Evolutionary conservation across 2,888 invertebrate genomes (phyloP), one percentile per base, ranked within the genome.

Genomic region (Apodemia mormo): DNA sequence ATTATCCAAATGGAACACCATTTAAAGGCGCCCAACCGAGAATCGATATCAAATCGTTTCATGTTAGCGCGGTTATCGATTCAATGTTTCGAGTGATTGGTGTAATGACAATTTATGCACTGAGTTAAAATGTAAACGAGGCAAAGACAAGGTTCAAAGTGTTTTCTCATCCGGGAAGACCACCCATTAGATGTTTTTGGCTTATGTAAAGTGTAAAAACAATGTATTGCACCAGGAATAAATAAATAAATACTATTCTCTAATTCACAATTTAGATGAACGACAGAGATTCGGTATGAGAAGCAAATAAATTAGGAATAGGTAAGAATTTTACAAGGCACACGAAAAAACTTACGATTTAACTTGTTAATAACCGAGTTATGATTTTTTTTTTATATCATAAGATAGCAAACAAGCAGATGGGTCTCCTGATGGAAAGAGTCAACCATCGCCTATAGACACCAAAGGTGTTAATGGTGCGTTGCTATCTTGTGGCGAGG

Each of bases 31-130:
- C 82, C 83, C 85, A 85, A 75, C 84, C 78, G 84, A 80, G 87
- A 82, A 85, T 82, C 83, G 80, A 81, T 81, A 83, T 78, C 77
- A 68, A 75, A 70, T 40, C 61, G 33, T 64, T 64, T 68, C 49
- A 64, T 37, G 52, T 45, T 66, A 43, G 66, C 45, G 45, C 66
- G 80, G 80, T 81, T 85, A 87, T 87, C 87, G 87, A 85, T 86
- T 81, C 81, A 84, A 85, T 80, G 84, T 83, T 87, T 87, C 89
- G 85, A 81, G 85, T 88, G 88, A 90, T 90, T 90, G 86, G 85
- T 79, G 85, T 90, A 89, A 91, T 89, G 90, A 88, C 89, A 90
- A 92, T 92, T 92, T 92, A 92, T 90, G 87, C 61, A 61, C 83
- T 85, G 83, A 83, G 85, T 82, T 88, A 80, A 89, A 88, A 90